phyloP scores from a whole-genome alignment of 2,113 vertebrate species.

The Mesitornis unicolor region DNA sequence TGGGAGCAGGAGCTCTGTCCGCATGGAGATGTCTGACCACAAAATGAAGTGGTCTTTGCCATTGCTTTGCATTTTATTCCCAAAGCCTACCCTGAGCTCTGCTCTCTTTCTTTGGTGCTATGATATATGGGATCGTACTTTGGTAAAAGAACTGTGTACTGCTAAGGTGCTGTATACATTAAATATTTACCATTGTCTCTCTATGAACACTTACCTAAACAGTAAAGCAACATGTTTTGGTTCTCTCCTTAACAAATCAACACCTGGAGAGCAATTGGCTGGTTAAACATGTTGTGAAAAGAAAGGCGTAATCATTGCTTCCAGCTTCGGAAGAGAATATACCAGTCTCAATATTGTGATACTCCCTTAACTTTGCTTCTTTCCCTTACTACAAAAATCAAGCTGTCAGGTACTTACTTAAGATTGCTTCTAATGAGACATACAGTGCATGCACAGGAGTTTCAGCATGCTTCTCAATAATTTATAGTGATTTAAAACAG shows the following conservation, averaged over 20 bases:
- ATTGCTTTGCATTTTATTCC: background rate
- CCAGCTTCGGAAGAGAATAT: background rate
- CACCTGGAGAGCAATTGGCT: background rate
- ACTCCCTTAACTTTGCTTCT: background rate
- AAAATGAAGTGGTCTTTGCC: background rate
- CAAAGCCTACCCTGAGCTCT: background rate
- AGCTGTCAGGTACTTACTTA: background rate
- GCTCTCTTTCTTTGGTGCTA: rapidly evolving
- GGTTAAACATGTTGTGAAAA: background rate
- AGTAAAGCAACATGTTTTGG: background rate
- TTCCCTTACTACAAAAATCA: background rate
- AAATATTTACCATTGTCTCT: background rate
- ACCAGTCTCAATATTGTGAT: background rate
- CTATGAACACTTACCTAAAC: background rate
- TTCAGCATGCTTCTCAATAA: constrained; percentile 16
- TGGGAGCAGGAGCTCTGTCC: background rate
- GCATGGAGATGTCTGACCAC: background rate
- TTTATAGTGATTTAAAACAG: constrained; percentile 8
- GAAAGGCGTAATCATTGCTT: background rate
- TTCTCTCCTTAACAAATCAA: background rate
- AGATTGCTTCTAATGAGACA: background rate
- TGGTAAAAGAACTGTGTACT: background rate
- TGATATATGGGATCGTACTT: rapidly evolving
- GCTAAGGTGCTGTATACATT: background rate
- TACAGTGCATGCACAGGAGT: background rate